These are phyloP conservation scores for Enteromius treurensis DNA, from an alignment of 2,797 vertebrate species.

Conservation along the genomic window DNA sequence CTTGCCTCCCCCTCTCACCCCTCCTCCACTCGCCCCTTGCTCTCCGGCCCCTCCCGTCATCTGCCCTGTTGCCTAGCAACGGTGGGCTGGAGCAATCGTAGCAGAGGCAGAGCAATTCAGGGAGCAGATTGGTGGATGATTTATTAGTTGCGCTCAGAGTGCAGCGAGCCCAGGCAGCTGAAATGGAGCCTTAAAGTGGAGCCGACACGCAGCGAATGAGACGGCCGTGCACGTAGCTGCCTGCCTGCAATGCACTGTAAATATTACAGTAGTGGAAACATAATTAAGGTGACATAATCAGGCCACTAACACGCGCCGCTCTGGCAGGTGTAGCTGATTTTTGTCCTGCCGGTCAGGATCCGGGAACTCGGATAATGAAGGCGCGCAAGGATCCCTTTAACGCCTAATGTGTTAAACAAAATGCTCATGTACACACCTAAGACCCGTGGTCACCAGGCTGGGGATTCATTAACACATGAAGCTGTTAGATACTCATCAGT, in stretches of 20 bases:
- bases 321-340: conserved; percentile 67
- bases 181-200: conserved; percentile 84
- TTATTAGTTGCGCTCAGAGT: conserved; percentile 86
- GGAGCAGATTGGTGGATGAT: conserved; percentile 91
- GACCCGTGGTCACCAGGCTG: conserved; percentile 20
- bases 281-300: conserved; percentile 78
- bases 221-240: conserved; percentile 33
- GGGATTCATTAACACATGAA: conserved; percentile 33
- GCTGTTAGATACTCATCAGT: conserved; percentile 10
- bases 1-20: conserved; percentile 57
- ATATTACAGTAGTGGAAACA: conserved; percentile 73
- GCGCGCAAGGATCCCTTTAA: not conserved
- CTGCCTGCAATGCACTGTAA: conserved; percentile 68
- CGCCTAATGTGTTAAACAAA: conserved; percentile 40
- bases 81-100: conserved; percentile 83
- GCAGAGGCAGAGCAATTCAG: conserved; percentile 84
- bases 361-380: conserved; percentile 51
- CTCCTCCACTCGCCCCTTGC: conserved; percentile 71
- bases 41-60: conserved; percentile 70
- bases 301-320: conserved; percentile 54
- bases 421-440: conserved; percentile 22
- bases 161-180: conserved; percentile 84
- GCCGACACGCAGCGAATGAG: conserved; percentile 67
- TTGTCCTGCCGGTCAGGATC: conserved; percentile 51
- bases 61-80: conserved; percentile 89